A percentile compares a stretch with the other conserved stretches of the same genome.
phyloP scores from a whole-genome alignment of 2,113 vertebrate genomes.

The Vicugna pacos region DNA sequence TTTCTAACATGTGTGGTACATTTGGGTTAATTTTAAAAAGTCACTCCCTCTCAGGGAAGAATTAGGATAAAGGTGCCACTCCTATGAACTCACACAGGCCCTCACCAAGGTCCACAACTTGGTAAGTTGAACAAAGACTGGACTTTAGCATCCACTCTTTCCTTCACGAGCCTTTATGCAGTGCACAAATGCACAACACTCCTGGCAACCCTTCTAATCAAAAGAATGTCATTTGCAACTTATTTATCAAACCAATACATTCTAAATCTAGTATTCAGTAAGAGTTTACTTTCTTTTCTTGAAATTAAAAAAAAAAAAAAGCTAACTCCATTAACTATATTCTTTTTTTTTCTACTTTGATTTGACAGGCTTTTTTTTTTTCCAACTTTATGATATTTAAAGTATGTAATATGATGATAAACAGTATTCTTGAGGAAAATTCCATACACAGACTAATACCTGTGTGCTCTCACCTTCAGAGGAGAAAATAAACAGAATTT shows the following conservation, averaged over 20 bases:
- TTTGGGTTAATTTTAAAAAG: not conserved
- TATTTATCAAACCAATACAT: not conserved
- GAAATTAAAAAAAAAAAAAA: not conserved
- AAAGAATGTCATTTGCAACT: not conserved
- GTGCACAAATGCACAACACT: not conserved
- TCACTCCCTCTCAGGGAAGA: not conserved
- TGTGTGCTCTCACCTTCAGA: not conserved
- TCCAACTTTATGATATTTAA: not conserved
- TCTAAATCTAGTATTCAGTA: not conserved
- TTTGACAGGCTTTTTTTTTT: not conserved
- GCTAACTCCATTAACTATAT: not conserved
- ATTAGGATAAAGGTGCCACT: not conserved
- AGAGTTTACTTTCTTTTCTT: not conserved
- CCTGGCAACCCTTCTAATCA: not conserved
- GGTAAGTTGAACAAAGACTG: not conserved
- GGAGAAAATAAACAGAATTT: not conserved
- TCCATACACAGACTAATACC: not conserved
- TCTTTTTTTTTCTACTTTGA: not conserved
- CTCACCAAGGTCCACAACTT: not conserved
- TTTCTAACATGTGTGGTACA: not conserved
- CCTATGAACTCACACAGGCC: not conserved
- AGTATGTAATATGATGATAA: not conserved
- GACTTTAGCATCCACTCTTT: not conserved
- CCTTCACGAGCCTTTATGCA: not conserved
- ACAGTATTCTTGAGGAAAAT: not conserved